These are phyloP conservation scores for Pungitius pungitius DNA, from an alignment of 2,113 vertebrate genomes.

Conservation along the genomic window DNA sequence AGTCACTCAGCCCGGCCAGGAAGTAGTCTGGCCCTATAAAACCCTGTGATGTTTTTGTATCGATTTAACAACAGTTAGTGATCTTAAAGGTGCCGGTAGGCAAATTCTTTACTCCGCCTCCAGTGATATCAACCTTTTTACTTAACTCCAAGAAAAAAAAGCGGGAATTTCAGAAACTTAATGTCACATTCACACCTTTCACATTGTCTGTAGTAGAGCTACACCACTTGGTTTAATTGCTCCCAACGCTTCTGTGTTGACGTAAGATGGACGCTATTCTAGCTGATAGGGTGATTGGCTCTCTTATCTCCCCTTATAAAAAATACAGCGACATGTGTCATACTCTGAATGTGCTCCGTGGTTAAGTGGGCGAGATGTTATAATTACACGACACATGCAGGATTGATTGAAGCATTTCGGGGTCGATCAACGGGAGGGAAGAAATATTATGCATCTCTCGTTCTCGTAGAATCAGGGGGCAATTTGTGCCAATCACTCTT, in stretches of 20 bases:
- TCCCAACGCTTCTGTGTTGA: neutral
- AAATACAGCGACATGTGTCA: slow-evolving; percentile 10
- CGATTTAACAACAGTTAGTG: neutral
- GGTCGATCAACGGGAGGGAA: neutral
- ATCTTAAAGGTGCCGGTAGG: neutral
- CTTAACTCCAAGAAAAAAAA: no score
- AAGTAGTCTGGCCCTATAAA: neutral
- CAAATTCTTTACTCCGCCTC: neutral
- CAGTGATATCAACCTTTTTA: neutral
- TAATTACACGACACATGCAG: slow-evolving; percentile 14
- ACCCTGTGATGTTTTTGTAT: neutral
- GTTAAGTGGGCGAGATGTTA: slow-evolving; percentile 23
- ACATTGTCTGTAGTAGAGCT: neutral
- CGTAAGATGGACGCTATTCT: neutral
- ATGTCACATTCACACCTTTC: no score
- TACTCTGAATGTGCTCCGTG: slow-evolving; percentile 1
- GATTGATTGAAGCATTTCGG: slow-evolving; percentile 37
- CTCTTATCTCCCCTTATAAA: slow-evolving; percentile 4
- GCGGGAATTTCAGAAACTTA: no score
- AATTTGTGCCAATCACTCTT: slow-evolving; percentile 47
- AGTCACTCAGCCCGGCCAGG: neutral
- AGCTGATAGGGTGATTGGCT: slow-evolving; percentile 3
- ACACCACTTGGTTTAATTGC: slow-evolving; percentile 7
- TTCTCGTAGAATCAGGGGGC: slow-evolving; percentile 12
- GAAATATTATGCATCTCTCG: slow-evolving; percentile 25